A percentile compares a stretch with the other conserved stretches of the same genome.
Evolutionary conservation across 2,888 invertebrate genomes (phyloP).

Genomic region (Gandaritis pyraliata): DNA sequence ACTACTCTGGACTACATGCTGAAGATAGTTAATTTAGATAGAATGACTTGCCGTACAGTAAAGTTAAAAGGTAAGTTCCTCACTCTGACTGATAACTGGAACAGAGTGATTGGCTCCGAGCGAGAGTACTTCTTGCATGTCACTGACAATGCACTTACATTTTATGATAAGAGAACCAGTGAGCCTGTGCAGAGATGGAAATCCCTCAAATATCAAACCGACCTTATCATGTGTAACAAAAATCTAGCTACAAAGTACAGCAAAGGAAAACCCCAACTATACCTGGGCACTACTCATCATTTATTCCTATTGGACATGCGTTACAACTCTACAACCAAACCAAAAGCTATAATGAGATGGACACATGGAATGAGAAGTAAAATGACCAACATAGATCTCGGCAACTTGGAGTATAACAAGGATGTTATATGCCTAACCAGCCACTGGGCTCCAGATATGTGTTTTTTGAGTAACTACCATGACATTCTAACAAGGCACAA

Average conservation of each 20-base stretch:
- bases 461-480: conserved; percentile 65
- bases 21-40: conserved; percentile 70
- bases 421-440: conserved; percentile 70
- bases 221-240: conserved; percentile 62
- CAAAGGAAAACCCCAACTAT: conserved; percentile 57
- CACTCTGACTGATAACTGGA: conserved; percentile 69
- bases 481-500: conserved; percentile 51
- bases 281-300: conserved; percentile 70
- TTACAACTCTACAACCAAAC: conserved; percentile 49
- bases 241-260: conserved; percentile 65
- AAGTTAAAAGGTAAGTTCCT: conserved; percentile 55
- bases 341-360: conserved; percentile 79
- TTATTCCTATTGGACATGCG: conserved; percentile 70
- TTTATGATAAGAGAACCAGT: conserved; percentile 74
- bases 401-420: conserved; percentile 64
- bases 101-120: conserved; percentile 64
- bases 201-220: conserved; percentile 55
- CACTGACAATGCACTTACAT: conserved; percentile 57
- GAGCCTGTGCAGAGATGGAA: conserved; percentile 55
- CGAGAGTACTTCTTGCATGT: conserved; percentile 64
- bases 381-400: conserved; percentile 72
- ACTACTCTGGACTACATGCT: conserved; percentile 63
- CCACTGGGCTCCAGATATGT: conserved; percentile 76
- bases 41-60: conserved; percentile 62
- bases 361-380: conserved; percentile 82